A percentile compares a stretch with the other conserved stretches of the same genome.
Evolutionary conservation across 2,113 vertebrate species (phyloP).

Genomic region (Pycnonotus jocosus): DNA sequence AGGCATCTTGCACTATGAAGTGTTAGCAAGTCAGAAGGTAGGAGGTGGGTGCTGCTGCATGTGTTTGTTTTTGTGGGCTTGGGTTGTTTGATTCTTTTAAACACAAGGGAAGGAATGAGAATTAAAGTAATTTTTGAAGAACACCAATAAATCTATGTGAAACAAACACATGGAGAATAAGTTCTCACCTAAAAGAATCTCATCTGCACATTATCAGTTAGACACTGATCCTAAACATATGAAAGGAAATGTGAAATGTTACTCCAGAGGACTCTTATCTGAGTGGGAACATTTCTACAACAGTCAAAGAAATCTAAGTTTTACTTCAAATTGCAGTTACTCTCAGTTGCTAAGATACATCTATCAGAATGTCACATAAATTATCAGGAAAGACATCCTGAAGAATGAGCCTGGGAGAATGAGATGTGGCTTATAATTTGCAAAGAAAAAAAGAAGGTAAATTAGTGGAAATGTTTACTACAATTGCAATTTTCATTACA

Average conservation of each 20-base stretch:
- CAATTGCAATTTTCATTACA: background rate
- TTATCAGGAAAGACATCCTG: slow-evolving; percentile 18
- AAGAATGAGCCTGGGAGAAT: slow-evolving; percentile 18
- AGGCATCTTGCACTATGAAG: background rate
- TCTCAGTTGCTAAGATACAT: slow-evolving; percentile 54
- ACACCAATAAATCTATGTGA: background rate
- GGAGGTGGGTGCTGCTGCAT: background rate
- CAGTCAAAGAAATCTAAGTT: slow-evolving; percentile 33
- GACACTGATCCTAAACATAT: background rate
- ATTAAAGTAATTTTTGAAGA: background rate
- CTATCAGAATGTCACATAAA: slow-evolving; percentile 32
- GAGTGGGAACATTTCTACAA: slow-evolving; percentile 61
- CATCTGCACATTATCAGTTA: background rate
- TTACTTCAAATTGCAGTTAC: slow-evolving; percentile 44
- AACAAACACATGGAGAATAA: background rate
- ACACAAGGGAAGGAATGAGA: background rate
- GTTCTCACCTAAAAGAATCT: background rate
- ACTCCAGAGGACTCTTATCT: slow-evolving; percentile 32
- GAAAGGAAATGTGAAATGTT: slow-evolving; percentile 25
- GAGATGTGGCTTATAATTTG: background rate
- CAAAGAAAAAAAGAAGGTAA: background rate
- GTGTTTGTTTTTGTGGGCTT: background rate
- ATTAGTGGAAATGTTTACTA: slow-evolving; percentile 26
- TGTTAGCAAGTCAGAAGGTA: background rate
- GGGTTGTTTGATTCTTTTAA: background rate